A percentile compares a stretch with the other conserved stretches of the same genome.
These are phyloP conservation scores for Tetrapedia diversipes DNA, from an alignment of 2,888 invertebrate species.

Conservation along the genomic window DNA sequence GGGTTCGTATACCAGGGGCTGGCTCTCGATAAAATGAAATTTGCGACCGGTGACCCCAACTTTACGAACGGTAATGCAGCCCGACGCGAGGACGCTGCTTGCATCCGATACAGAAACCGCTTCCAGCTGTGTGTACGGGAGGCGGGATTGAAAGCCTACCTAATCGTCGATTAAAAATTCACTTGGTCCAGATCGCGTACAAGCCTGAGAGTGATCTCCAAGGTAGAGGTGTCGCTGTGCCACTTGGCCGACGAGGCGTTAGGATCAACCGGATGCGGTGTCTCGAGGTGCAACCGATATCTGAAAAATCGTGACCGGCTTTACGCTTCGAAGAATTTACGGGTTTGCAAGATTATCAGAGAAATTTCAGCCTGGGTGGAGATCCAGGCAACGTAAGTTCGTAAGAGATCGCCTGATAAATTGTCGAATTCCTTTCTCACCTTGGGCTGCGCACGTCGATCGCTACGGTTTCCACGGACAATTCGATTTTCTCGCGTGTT, in stretches of 20 bases:
- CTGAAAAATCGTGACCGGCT: slow-evolving; percentile 80
- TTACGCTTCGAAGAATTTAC: slow-evolving; percentile 52
- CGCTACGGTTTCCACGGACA: slow-evolving; percentile 85
- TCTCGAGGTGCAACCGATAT: slow-evolving; percentile 88
- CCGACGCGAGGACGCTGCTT: neutral
- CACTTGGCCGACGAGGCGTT: slow-evolving; percentile 92
- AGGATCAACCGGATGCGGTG: slow-evolving; percentile 93
- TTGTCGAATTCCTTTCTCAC: slow-evolving; percentile 62
- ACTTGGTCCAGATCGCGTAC: slow-evolving; percentile 92
- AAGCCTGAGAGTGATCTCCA: slow-evolving; percentile 89
- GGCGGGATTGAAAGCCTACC: neutral
- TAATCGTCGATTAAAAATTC: slow-evolving; percentile 88
- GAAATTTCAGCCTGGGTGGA: slow-evolving; percentile 34
- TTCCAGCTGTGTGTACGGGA: neutral
- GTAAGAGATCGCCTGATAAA: slow-evolving; percentile 36
- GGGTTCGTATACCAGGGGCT: neutral
- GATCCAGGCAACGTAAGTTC: slow-evolving; percentile 50
- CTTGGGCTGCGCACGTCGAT: slow-evolving; percentile 80
- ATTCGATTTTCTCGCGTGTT: slow-evolving; percentile 88
- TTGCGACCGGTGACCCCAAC: neutral
- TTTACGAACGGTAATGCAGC: slow-evolving; percentile 1
- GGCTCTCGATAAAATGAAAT: slow-evolving; percentile 3
- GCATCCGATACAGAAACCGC: neutral
- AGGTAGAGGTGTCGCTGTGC: slow-evolving; percentile 86
- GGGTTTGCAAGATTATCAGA: slow-evolving; percentile 83